Conservation (phyloP, 2,113 vertebrate species). For the Mungos mungo region DNA sequence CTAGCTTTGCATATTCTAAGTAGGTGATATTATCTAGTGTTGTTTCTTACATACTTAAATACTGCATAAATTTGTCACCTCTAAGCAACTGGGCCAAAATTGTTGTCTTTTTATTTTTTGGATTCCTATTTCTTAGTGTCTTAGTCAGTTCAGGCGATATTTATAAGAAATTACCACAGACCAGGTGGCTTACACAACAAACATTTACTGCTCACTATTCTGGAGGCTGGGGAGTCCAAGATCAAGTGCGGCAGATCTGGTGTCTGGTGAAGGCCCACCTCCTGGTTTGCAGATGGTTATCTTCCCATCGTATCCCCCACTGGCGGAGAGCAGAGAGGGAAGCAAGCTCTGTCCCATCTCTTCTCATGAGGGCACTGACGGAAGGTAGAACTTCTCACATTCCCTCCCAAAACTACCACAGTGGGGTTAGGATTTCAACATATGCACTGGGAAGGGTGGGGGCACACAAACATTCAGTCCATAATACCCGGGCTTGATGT, state of each 20-base stretch:
- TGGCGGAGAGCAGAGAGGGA: background rate
- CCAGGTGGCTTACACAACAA: background rate
- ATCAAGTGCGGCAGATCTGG: background rate
- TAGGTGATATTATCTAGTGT: slow-evolving; percentile 74
- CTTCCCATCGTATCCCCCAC: background rate
- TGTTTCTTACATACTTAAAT: slow-evolving; percentile 70
- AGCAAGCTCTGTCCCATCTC: background rate
- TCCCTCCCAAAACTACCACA: background rate
- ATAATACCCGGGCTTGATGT: background rate
- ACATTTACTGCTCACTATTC: background rate
- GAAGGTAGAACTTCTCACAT: background rate
- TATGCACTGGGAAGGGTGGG: background rate
- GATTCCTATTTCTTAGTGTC: slow-evolving; percentile 15
- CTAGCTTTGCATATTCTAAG: slow-evolving; percentile 77
- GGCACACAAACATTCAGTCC: background rate
- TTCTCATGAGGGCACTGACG: background rate
- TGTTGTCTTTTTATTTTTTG: slow-evolving; percentile 30
- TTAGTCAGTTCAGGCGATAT: background rate
- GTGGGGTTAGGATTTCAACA: background rate
- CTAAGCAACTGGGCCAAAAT: slow-evolving; percentile 47
- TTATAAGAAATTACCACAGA: background rate
- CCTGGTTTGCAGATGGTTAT: slow-evolving; percentile 30
- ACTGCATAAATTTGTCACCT: slow-evolving; percentile 68
- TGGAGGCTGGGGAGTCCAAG: background rate
- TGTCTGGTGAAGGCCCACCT: slow-evolving; percentile 10